Conservation (phyloP, 2,888 invertebrate genomes). For the Trichogramma evanescens region DNA sequence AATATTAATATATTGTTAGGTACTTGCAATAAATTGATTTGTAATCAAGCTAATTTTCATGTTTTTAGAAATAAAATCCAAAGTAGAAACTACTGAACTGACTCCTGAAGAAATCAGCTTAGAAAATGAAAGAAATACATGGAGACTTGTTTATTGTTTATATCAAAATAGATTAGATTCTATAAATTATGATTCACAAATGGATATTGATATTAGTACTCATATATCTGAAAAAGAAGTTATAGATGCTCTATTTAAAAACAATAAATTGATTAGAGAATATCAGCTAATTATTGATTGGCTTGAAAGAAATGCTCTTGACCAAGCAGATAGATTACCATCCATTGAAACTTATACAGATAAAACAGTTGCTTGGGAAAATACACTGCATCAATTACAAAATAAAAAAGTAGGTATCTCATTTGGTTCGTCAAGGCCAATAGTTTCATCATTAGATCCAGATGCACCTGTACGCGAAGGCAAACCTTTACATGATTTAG, state of each 20-base stretch:
- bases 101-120: slow-evolving; percentile 47
- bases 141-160: slow-evolving; percentile 75
- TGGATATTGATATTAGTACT: slow-evolving; percentile 27
- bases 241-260: slow-evolving; percentile 54
- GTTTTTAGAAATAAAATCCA: slow-evolving; percentile 39
- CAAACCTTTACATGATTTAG: slow-evolving; percentile 75
- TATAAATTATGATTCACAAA: slow-evolving; percentile 30
- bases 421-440: slow-evolving; percentile 53
- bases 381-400: slow-evolving; percentile 74
- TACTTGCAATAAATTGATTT: not conserved
- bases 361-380: slow-evolving; percentile 81
- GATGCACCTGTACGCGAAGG: slow-evolving; percentile 80
- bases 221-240: slow-evolving; percentile 56
- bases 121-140: slow-evolving; percentile 79
- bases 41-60: not conserved
- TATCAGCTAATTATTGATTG: slow-evolving; percentile 86
- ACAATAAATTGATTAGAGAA: slow-evolving; percentile 55
- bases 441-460: slow-evolving; percentile 73
- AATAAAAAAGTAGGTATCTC: slow-evolving; percentile 50
- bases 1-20: not conserved
- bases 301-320: slow-evolving; percentile 76
- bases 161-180: slow-evolving; percentile 69
- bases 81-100: slow-evolving; percentile 35
- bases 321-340: slow-evolving; percentile 47
- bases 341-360: slow-evolving; percentile 71